phyloP scores from a whole-genome alignment of 2,113 vertebrate species.

The Furnarius figulus region DNA sequence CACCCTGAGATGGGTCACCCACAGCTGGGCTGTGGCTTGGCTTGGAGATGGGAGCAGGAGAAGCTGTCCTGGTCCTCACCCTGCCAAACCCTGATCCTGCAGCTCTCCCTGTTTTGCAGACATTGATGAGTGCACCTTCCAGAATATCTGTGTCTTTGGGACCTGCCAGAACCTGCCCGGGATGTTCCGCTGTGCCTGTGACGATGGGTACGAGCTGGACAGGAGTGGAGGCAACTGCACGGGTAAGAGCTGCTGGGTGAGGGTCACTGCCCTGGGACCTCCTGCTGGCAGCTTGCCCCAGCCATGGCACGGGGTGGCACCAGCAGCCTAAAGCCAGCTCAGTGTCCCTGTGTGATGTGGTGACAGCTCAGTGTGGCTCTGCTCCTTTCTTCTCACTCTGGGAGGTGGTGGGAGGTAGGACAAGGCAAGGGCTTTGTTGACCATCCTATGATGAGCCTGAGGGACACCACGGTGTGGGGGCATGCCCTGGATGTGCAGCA shows the following conservation, averaged over 20 bases:
- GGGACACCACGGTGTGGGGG: fast-evolving
- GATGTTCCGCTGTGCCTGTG: slow-evolving; percentile 91
- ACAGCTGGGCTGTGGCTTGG: not conserved
- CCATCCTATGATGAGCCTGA: not conserved
- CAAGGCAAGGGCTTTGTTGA: not conserved
- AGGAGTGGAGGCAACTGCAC: slow-evolving; percentile 91
- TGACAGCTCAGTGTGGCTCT: not conserved
- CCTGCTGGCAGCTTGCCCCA: not conserved
- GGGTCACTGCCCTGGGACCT: not conserved
- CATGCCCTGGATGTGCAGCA: not conserved
- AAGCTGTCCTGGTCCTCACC: not conserved
- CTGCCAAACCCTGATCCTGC: not conserved
- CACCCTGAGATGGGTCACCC: not conserved
- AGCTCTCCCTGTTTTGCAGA: slow-evolving; percentile 73
- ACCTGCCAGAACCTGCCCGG: slow-evolving; percentile 93
- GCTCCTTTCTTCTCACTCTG: not conserved
- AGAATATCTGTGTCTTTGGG: slow-evolving; percentile 92
- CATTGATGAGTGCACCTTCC: slow-evolving; percentile 91
- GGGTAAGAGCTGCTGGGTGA: slow-evolving; percentile 62
- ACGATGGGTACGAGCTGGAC: slow-evolving; percentile 90
- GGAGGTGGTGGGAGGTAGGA: not conserved
- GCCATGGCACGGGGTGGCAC: not conserved
- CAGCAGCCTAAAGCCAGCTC: not conserved
- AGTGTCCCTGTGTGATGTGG: fast-evolving
- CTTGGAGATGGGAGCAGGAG: not conserved